Conservation (phyloP, 2,888 invertebrate genomes). For the Sinhomidia bicolor region DNA sequence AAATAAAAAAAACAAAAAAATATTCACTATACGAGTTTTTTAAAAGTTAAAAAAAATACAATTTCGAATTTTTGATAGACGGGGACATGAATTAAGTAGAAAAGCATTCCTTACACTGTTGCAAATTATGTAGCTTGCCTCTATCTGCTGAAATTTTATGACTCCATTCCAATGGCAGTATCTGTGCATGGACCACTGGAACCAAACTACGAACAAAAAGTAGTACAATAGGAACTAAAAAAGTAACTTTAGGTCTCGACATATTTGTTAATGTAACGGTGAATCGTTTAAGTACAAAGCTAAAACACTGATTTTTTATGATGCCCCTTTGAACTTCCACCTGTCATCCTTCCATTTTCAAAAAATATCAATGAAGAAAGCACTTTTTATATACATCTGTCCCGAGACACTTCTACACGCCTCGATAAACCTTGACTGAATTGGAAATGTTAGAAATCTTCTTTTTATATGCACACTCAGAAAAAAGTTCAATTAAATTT, state of each 20-base stretch:
- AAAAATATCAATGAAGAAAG: neutral
- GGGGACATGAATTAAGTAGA: neutral
- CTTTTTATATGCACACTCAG: neutral
- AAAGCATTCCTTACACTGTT: neutral
- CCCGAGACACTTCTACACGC: neutral
- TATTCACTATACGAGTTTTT: too few relatives aligned
- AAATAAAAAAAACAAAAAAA: too few relatives aligned
- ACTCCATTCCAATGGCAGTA: conserved; percentile 49
- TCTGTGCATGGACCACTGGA: conserved; percentile 46
- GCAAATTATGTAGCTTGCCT: conserved; percentile 1
- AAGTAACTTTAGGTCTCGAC: conserved; percentile 3
- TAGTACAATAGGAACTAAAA: conserved; percentile 24
- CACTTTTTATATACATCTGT: neutral
- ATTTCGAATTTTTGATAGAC: too few relatives aligned
- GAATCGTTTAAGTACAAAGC: neutral
- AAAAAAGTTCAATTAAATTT: neutral
- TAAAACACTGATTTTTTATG: neutral
- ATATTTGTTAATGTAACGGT: neutral
- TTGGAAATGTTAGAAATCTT: neutral
- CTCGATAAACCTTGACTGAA: conserved; percentile 5
- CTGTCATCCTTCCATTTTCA: neutral
- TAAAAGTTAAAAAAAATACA: too few relatives aligned
- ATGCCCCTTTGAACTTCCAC: neutral
- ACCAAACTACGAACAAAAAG: conserved; percentile 49
- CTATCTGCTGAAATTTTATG: too few relatives aligned